Base-by-base conservation (phyloP, 2,113 vertebrate genomes). In the Oreochromis aureus region DNA sequence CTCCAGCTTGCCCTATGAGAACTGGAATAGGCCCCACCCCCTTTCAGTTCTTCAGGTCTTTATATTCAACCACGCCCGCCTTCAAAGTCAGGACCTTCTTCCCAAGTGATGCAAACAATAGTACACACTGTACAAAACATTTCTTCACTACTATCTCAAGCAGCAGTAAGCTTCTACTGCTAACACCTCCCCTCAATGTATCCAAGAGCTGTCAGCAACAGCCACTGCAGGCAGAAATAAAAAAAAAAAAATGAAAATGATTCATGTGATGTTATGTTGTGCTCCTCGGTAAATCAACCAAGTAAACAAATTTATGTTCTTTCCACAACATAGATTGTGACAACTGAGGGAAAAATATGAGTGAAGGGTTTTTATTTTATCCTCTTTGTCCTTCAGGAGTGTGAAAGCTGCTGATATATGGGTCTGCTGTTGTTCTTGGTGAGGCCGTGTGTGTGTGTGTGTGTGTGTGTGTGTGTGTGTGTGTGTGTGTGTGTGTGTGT, bases 241-340 rank as follows among this genome's bases (percentile, higher is more conserved):
- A 78, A 81, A 90, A 91, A 91, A 81, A 46, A 19, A 48, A 84
- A 91, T 66, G 81, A 91, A 93, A 87, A 90, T 94, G 92, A 95
- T 94, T 95, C 87, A 94, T 94, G 89, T 87, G 91, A 76, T 81
- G 89, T 94, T 93, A 32, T 93, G 91, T 89, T 90, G 89, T 83
- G 90, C 73, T 89, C 66, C 63, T 88, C 82, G 10, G 91, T 94
- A 93, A 94, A 95, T 94, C 94, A 94, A 69, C 87, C 86, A 88
- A 94, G 94, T 94, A 93, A 95, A 95, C 93, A 94, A 92, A 93
- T 94, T 88, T 93, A 91, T 91, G 91, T 90, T 90, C 82, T 86
- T 89, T 85, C 86, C 89, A 89, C 86, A 82, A 87, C 90, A 83
- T 58, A 84, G 84, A 87, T 63, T 80, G 82, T 89, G 88, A 89